Evolutionary conservation across 2,888 invertebrate genomes (phyloP), one percentile per base, ranked within the genome.

Genomic region (Acanthoscelides obtectus): DNA sequence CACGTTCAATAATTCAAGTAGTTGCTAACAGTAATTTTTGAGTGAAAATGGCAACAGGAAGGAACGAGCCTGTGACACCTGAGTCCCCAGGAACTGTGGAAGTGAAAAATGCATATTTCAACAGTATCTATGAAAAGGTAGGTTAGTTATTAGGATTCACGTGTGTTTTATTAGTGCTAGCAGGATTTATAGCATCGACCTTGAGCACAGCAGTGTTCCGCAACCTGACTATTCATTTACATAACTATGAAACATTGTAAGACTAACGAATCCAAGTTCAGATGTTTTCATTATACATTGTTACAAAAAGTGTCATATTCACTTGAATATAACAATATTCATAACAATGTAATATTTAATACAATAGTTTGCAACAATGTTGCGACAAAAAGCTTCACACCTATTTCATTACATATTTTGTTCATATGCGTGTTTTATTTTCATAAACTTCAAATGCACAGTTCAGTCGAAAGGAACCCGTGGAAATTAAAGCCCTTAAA

Each of bases 51-150:
- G 68, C 22, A 17, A 68, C 17, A 21, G 27, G 27, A 20, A 19
- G 63, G 17, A 20, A 21, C n/a, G 68, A 68, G 20, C 19, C 12
- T 68, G 6, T 68, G 17, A 45, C 68, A 19, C 68, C 68, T 2
- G 68, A 68, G 45, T 45, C 45, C 17, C 45, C 45, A 45, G 45
- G 45, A n/a, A 63, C 27, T 45, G 63, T 45, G 21, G 63, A 22
- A 45, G 68, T n/a, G 6, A 20, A 68, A 68, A 20, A 21, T 0
- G 68, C 27, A 27, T 68, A 22, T 45, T 68, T 45, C 27, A 27
- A 68, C 6, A 68, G 68, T 63, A 21, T 68, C 1, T 63, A 68
- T 20, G 27, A 68, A 21, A 68, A 68, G 68, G 68, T 68, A 45
- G 45, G 45, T 45, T 45, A 45, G 45, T 45, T 25, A 25, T 25